Conservation (phyloP, 2,797 vertebrate genomes). For the Protonibea diacanthus region DNA sequence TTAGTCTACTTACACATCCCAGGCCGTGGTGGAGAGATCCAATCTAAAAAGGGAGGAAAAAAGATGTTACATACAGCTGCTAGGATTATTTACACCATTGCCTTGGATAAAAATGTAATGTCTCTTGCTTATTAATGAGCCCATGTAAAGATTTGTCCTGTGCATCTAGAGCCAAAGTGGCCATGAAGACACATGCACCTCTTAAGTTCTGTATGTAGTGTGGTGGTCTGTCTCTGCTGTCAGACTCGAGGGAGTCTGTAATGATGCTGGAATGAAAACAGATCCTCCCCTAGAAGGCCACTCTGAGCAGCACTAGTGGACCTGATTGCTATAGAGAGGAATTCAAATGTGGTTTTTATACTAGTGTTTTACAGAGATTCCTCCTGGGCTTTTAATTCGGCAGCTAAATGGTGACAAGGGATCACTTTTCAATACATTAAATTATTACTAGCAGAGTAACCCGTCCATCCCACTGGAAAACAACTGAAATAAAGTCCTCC, state of each 20-base stretch:
- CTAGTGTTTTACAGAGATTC: slow-evolving; percentile 34
- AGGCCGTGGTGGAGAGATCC: slow-evolving; percentile 97
- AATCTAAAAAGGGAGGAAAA: slow-evolving; percentile 86
- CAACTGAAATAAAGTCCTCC: slow-evolving; percentile 30
- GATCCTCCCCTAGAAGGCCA: slow-evolving; percentile 24
- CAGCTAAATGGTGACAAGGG: slow-evolving; percentile 47
- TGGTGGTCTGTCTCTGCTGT: slow-evolving; percentile 1
- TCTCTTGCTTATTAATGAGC: slow-evolving; percentile 10
- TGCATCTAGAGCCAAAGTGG: neutral
- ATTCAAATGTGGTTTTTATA: slow-evolving; percentile 40
- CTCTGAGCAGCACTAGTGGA: slow-evolving; percentile 11
- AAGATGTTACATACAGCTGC: slow-evolving; percentile 8
- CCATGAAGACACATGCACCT: slow-evolving; percentile 21
- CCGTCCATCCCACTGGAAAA: slow-evolving; percentile 29
- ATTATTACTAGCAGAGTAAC: slow-evolving; percentile 34
- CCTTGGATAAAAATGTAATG: neutral
- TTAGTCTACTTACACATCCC: slow-evolving; percentile 95
- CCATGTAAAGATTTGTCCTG: neutral
- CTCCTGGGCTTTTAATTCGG: slow-evolving; percentile 50
- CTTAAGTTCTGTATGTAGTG: slow-evolving; percentile 3
- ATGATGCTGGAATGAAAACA: slow-evolving; percentile 49
- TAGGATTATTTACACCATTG: neutral
- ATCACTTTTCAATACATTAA: slow-evolving; percentile 52
- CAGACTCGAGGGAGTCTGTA: slow-evolving; percentile 19
- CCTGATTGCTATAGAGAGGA: slow-evolving; percentile 32